Conservation (phyloP, 2,888 invertebrate genomes). For the Ochropleura leucogaster region DNA sequence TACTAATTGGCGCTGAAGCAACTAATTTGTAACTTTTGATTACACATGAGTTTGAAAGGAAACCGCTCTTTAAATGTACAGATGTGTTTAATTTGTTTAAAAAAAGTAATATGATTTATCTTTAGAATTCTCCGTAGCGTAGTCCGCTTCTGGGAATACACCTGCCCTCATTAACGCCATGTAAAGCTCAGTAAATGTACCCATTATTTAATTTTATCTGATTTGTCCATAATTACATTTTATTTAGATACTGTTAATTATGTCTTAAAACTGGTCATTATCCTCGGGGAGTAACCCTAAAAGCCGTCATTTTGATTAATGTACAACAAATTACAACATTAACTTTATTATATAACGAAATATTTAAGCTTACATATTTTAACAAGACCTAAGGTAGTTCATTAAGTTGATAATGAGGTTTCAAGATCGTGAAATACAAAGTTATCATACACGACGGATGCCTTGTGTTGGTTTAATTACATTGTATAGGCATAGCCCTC, state of each 20-base stretch:
- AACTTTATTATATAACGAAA: slow-evolving; percentile 14
- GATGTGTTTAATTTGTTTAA: background rate
- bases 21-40: slow-evolving; percentile 42
- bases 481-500: background rate
- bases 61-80: background rate
- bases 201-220: slow-evolving; percentile 14
- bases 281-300: slow-evolving; percentile 23
- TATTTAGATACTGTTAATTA: slow-evolving; percentile 22
- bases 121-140: background rate
- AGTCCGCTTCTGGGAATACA: background rate
- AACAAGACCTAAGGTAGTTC: background rate
- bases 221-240: slow-evolving; percentile 17
- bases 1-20: slow-evolving; percentile 23
- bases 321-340: slow-evolving; percentile 28
- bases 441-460: background rate
- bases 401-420: slow-evolving; percentile 35
- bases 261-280: slow-evolving; percentile 7
- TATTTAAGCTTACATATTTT: slow-evolving; percentile 23
- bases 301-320: slow-evolving; percentile 31
- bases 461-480: slow-evolving; percentile 9
- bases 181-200: background rate
- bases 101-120: slow-evolving; percentile 1
- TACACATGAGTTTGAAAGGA: slow-evolving; percentile 10
- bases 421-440: slow-evolving; percentile 7
- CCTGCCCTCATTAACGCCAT: background rate